Base-by-base conservation (phyloP, 2,797 vertebrate genomes). In the Lagorchestes hirsutus region DNA sequence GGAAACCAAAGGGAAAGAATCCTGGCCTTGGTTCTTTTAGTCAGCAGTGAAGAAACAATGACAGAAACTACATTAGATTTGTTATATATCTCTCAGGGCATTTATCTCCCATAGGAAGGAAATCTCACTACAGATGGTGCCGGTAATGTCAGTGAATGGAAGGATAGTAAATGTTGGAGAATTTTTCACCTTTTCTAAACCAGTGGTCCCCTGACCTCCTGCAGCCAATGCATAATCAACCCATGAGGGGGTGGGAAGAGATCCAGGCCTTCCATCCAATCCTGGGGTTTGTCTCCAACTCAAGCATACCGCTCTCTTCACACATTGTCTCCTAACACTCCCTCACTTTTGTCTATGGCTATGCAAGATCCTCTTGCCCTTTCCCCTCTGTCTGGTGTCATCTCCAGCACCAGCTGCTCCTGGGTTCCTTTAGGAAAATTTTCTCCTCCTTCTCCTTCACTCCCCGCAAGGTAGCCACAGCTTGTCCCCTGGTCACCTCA, bases 21-120 rank as follows among this genome's bases (percentile, higher is more conserved):
- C 52, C 56, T 87, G 90, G 92, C 95, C 82, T 74, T 74, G 27
- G 0, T 93, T 95, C 31, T 97, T 46, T n/a, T 18, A 11, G 40
- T 82, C 91, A 87, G 31, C 92, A 57, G 18, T 52, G 28, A 95
- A 31, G 29, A 57, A 96, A 59, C 28, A 94, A 12, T 16, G 93
- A 12, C 54, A 54, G 46, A 34, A 56, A 92, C 27, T 29, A 55
- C 24, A 31, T 93, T 54, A 29, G 67, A 2, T 4, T 91, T 94
- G 54, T 95, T 50, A 55, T 90, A 14, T 46, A 62, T 94, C 74
- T 94, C 90, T 29, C 2, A 24, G 14, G 6, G 90, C 62, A 92
- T 94, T 90, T 82, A 55, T 92, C 40, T 87, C 74, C 9, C 40
- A 46, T 87, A 52, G 31, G 94, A 97, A 95, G 90, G 95, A 95